A percentile compares a stretch with the other conserved stretches of the same genome.
Conservation (phyloP, 2,113 vertebrate species). For the Leptobrachium leishanense region DNA sequence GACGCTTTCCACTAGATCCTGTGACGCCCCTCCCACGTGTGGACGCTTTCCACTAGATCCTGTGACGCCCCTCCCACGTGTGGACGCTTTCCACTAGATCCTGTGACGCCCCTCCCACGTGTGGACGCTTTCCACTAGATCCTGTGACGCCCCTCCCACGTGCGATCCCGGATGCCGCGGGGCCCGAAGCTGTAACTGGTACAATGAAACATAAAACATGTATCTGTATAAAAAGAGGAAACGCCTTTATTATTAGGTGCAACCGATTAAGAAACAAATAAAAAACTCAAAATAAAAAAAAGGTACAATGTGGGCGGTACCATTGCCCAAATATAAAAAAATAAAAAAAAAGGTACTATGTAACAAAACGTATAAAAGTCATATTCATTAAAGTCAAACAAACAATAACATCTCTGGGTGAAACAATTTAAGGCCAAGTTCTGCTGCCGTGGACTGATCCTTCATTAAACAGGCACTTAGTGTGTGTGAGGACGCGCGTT, state of each 20-base stretch:
- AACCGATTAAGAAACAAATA: slow-evolving; percentile 3
- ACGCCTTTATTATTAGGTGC: slow-evolving; percentile 20
- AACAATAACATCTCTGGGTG: not conserved
- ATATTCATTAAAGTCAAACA: not conserved
- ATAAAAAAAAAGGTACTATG: slow-evolving; percentile 9
- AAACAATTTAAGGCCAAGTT: slow-evolving; percentile 5
- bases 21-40: too few species aligned
- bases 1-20: too few species aligned
- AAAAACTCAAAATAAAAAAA: not conserved
- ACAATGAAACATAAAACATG: too few species aligned
- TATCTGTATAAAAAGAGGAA: slow-evolving; percentile 4
- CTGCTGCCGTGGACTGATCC: not conserved
- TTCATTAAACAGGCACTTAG: slow-evolving; percentile 43
- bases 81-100: too few species aligned
- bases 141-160: too few species aligned
- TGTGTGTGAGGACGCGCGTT: slow-evolving; percentile 8
- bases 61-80: too few species aligned
- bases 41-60: too few species aligned
- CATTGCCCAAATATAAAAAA: slow-evolving; percentile 13
- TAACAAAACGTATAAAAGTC: slow-evolving; percentile 31
- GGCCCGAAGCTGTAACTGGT: too few species aligned
- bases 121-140: too few species aligned
- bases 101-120: too few species aligned
- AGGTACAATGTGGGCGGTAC: not conserved
- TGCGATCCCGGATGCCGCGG: too few species aligned